A percentile compares a stretch with the other conserved stretches of the same genome.
phyloP scores from a whole-genome alignment of 2,113 vertebrate species.

The Steatornis caripensis region DNA sequence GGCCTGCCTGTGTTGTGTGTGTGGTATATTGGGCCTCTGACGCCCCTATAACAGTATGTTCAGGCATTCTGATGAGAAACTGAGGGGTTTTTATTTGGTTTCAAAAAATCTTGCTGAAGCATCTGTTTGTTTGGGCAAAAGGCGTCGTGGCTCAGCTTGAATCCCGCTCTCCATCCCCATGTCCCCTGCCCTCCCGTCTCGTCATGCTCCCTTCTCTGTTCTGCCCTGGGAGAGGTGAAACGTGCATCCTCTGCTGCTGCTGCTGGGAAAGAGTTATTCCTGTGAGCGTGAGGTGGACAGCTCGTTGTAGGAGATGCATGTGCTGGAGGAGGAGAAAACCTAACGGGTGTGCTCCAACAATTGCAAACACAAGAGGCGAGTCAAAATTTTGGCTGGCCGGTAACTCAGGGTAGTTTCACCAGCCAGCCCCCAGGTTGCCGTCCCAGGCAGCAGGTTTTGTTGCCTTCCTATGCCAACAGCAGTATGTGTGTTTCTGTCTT shows the following conservation, averaged over 20 bases:
- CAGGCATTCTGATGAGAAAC: not conserved
- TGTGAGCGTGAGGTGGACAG: fast-evolving
- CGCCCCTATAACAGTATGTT: not conserved
- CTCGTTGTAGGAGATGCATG: not conserved
- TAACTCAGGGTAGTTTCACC: fast-evolving
- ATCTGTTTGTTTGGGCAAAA: not conserved
- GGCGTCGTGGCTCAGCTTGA: fast-evolving
- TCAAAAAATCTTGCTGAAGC: not conserved
- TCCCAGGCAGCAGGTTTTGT: not conserved
- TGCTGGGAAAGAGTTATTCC: not conserved
- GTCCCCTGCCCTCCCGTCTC: not conserved
- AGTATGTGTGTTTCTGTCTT: fast-evolving
- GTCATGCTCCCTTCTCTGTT: fast-evolving
- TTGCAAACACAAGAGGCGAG: not conserved
- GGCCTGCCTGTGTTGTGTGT: fast-evolving
- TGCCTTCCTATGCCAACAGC: fast-evolving
- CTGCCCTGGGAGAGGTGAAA: not conserved
- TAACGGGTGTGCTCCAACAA: fast-evolving
- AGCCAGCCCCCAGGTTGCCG: not conserved
- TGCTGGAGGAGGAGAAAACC: not conserved
- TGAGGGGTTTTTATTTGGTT: not conserved
- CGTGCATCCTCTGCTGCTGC: not conserved
- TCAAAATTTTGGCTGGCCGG: not conserved
- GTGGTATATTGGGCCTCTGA: fast-evolving
- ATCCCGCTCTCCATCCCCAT: fast-evolving